These are phyloP conservation scores for Pogonus chalceus DNA, from an alignment of 1,140 invertebrate genomes.

Conservation along the genomic window DNA sequence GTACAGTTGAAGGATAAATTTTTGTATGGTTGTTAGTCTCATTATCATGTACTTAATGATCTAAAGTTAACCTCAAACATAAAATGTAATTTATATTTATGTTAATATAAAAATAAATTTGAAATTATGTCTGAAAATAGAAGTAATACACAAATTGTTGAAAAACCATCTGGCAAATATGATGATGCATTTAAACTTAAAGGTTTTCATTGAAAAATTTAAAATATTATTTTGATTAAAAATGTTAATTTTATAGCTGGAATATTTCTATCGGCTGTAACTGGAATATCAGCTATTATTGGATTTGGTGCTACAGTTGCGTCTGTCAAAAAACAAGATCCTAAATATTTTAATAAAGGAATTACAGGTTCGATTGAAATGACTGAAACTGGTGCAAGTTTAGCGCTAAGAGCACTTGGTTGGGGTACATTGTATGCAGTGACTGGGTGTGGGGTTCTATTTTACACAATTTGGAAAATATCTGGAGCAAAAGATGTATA, in stretches of 20 bases:
- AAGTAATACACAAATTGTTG: too few relatives aligned
- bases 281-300: conserved; percentile 66
- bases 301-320: conserved; percentile 73
- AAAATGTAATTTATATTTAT: too few relatives aligned
- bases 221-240: too few relatives aligned
- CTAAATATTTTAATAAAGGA: conserved; percentile 68
- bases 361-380: conserved; percentile 50
- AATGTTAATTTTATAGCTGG: conserved; percentile 53
- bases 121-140: too few relatives aligned
- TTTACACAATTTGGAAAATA: conserved; percentile 79
- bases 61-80: too few relatives aligned
- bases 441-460: conserved; percentile 67
- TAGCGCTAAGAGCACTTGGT: conserved; percentile 73
- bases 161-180: too few relatives aligned
- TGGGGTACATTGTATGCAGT: conserved; percentile 82
- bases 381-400: conserved; percentile 61
- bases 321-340: conserved; percentile 67
- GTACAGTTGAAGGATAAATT: too few relatives aligned
- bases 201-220: too few relatives aligned
- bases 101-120: too few relatives aligned
- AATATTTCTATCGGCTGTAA: conserved; percentile 63
- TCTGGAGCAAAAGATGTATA: conserved; percentile 70
- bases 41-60: too few relatives aligned
- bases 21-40: too few relatives aligned
- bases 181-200: too few relatives aligned